Conservation (phyloP, 2,797 vertebrate genomes). For the Tauraco hartlaubi region DNA sequence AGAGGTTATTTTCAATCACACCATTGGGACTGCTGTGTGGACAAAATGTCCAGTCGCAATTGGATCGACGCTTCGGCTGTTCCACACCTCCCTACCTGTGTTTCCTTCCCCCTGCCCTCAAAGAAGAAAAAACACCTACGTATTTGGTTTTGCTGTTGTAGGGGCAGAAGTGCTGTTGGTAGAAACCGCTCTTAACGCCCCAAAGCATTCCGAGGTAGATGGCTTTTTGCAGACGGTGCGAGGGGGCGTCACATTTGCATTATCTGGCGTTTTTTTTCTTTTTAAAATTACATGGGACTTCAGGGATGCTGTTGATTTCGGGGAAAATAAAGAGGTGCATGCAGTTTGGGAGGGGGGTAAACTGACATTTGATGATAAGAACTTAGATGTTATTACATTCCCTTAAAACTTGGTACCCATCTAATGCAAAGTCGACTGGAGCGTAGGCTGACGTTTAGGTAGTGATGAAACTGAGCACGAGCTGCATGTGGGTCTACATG, state of each 20-base stretch:
- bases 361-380: background rate
- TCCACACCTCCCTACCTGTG: background rate
- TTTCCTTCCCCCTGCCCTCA: background rate
- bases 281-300: background rate
- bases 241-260: accelerated
- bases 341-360: background rate
- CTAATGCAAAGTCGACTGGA: background rate
- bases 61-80: background rate
- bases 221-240: background rate
- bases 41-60: background rate
- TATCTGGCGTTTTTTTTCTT: background rate
- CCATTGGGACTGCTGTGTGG: background rate
- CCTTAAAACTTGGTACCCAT: background rate
- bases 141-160: background rate
- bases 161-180: background rate
- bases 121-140: background rate
- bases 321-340: background rate
- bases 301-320: background rate
- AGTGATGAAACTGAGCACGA: background rate
- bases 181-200: background rate
- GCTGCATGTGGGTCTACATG: accelerated
- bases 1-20: background rate
- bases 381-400: background rate
- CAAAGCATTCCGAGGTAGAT: background rate
- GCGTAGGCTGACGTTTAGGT: background rate